Base-by-base conservation (phyloP, 2,797 vertebrate species). In the Syndactyla subalaris region DNA sequence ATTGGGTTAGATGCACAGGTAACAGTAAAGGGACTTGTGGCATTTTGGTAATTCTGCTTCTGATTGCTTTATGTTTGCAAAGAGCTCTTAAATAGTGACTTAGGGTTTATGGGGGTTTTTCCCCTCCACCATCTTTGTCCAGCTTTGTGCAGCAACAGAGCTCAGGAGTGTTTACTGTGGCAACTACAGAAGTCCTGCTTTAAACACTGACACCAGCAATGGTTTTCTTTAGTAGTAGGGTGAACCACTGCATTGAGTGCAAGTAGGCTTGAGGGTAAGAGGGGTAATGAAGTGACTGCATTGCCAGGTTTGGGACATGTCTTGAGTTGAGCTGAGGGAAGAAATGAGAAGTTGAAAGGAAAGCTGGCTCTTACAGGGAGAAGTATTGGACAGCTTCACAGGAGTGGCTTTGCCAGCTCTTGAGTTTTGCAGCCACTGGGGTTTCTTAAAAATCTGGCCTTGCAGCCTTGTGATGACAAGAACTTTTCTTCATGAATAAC, bases 1-100 rank as follows among this genome's bases (percentile, higher is more conserved):
- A 67, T 93, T 92, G 96, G 96, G 96, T 95, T 96, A 97, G 96
- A 96, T 95, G 52, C 88, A 96, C 94, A 97, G 96, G 94, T 96
- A 96, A 97, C 79, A 96, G 95, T 92, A 92, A 95, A 95, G 94
- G 95, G 91, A 92, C 89, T 95, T 59, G 22, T 76, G 89, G 71
- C 79, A 91, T 90, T 92, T 84, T 89, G 61, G 17, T 83, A 65
- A 95, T 83, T 83, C 54, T 95, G 61, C 65, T 96, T 89, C 87
- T 95, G 74, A 62, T 66, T 59, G 67, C 59, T 75, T 24, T 62
- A 43, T 76, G 46, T 86, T 92, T 84, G 51, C 62, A 73, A 76
- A 89, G 92, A 94, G 73, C 55, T 92, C 88, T 92, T 76, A 86
- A 89, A 70, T 4, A 72, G 58, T 24, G 19, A 55, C 84, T 59